phyloP scores from a whole-genome alignment of 2,888 invertebrate species.

The Dynastes tityus region DNA sequence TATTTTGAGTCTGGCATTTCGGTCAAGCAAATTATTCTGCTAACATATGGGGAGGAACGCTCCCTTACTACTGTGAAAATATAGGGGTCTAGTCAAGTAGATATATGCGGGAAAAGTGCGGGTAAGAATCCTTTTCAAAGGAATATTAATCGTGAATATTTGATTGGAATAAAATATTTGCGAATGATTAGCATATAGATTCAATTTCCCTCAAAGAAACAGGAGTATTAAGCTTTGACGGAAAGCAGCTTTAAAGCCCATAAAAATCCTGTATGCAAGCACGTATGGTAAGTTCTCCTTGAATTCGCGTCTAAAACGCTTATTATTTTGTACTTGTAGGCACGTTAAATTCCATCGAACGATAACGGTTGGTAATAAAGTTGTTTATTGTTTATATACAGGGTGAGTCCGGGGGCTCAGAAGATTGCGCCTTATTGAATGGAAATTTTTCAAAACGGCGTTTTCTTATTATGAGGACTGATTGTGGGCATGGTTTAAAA shows the following conservation, averaged over 20 bases:
- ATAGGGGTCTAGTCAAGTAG: background rate
- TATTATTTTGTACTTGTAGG: too few species aligned
- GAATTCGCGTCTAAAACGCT: too few species aligned
- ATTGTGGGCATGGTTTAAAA: too few species aligned
- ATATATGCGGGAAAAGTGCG: background rate
- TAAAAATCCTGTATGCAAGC: background rate
- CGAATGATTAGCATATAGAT: constrained; percentile 28
- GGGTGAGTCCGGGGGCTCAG: too few species aligned
- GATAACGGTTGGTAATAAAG: too few species aligned
- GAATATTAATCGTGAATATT: constrained; percentile 15
- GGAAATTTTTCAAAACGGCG: too few species aligned
- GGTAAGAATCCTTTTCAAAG: constrained; percentile 1
- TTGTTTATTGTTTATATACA: too few species aligned
- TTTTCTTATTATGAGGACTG: too few species aligned
- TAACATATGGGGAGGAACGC: constrained; percentile 7
- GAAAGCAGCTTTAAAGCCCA: background rate
- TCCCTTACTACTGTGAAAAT: constrained; percentile 16
- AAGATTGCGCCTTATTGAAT: too few species aligned
- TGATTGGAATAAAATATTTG: constrained; percentile 36
- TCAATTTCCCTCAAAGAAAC: background rate
- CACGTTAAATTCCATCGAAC: too few species aligned
- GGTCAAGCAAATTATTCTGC: constrained; percentile 46
- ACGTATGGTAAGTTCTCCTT: too few species aligned
- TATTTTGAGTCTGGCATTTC: constrained; percentile 39
- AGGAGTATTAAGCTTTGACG: background rate